phyloP scores from a whole-genome alignment of 2,113 vertebrate species.

The Sporophila hypoxantha region DNA sequence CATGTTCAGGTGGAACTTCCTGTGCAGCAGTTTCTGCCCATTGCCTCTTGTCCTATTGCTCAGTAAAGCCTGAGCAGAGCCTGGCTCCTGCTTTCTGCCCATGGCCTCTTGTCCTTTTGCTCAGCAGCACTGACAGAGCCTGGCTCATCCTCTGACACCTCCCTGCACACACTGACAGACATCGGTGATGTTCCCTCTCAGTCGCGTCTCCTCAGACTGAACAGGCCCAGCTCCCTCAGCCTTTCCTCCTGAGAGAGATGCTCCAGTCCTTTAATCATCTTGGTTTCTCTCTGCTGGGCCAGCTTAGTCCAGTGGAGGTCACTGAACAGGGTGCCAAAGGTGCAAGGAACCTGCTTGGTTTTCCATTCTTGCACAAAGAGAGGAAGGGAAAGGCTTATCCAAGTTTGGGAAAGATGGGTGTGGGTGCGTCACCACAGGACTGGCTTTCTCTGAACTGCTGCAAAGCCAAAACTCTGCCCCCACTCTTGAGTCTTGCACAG shows the following conservation, averaged over 20 bases:
- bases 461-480: neutral
- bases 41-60: accelerated
- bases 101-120: accelerated
- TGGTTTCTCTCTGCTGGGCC: neutral
- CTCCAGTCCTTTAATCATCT: too few species aligned
- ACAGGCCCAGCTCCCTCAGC: neutral
- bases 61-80: too few species aligned
- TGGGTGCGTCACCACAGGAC: accelerated
- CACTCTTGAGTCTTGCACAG: neutral
- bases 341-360: neutral
- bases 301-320: neutral
- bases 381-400: neutral
- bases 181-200: accelerated
- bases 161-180: neutral
- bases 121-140: neutral
- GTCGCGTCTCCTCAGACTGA: accelerated
- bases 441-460: neutral
- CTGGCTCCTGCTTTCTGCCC: neutral
- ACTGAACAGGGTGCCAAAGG: neutral
- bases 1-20: neutral
- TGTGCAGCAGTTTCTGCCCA: neutral
- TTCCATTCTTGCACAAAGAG: neutral
- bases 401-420: neutral
- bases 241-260: neutral
- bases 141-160: neutral